Evolutionary conservation across 2,113 vertebrate genomes (phyloP).

Genomic region (Lepidothrix coronata): DNA sequence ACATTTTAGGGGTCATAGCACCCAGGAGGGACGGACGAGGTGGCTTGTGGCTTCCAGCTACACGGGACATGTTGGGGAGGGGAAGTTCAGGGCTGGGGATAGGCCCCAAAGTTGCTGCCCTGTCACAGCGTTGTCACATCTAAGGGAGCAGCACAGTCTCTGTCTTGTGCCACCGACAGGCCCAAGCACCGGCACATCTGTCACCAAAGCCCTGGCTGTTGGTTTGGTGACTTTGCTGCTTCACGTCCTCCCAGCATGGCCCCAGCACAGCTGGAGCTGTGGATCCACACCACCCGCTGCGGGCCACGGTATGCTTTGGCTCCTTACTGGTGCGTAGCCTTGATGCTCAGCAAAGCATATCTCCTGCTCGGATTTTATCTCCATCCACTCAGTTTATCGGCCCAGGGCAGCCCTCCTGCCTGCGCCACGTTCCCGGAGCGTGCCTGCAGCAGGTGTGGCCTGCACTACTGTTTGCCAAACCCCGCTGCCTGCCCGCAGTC

Average conservation of each 20-base stretch:
- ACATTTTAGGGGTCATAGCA: not conserved
- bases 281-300: fast-evolving
- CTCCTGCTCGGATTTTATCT: constrained; percentile 53
- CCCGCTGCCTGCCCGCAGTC: constrained; percentile 62
- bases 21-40: not conserved
- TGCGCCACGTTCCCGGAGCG: constrained; percentile 77
- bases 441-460: constrained; percentile 81
- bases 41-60: not conserved
- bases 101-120: not conserved
- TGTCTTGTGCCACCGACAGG: fast-evolving
- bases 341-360: constrained; percentile 66
- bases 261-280: fast-evolving
- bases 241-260: not conserved
- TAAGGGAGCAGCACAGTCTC: not conserved
- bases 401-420: constrained; percentile 56
- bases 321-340: constrained; percentile 51
- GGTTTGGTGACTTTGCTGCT: not conserved
- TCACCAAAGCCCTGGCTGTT: not conserved
- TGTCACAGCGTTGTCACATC: fast-evolving
- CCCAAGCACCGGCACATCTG: fast-evolving
- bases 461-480: constrained; percentile 12
- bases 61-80: fast-evolving
- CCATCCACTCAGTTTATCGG: constrained; percentile 59
- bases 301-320: not conserved
- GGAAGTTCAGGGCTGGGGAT: too few relatives aligned